These are phyloP conservation scores for Leptopterna dolabrata DNA, from an alignment of 2,888 invertebrate genomes.

Conservation along the genomic window DNA sequence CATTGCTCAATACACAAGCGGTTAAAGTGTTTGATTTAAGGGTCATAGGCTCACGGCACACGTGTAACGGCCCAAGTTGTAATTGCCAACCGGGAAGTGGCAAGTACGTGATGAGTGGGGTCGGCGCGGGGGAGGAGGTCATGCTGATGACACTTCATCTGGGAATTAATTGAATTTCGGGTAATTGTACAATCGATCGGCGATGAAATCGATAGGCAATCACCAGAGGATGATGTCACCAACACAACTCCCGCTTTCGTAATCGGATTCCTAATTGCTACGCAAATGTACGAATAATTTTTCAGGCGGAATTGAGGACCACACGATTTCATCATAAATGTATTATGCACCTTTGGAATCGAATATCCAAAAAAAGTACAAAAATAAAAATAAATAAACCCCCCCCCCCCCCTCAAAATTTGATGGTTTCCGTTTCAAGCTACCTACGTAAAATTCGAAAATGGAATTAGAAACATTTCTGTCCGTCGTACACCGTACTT, in stretches of 20 bases:
- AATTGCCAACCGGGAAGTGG: slow-evolving; percentile 24
- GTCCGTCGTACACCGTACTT: no score
- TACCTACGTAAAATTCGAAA: no score
- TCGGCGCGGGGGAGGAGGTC: not conserved
- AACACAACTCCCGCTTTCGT: not conserved
- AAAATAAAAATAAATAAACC: no score
- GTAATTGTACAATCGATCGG: slow-evolving; percentile 26
- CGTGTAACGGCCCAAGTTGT: slow-evolving; percentile 1
- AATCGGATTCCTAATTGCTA: no score
- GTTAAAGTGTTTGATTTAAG: not conserved
- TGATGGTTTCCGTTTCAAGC: no score
- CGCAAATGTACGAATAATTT: no score
- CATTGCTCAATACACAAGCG: not conserved
- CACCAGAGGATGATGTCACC: not conserved
- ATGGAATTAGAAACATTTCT: no score
- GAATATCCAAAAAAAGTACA: no score
- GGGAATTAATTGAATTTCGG: slow-evolving; percentile 16
- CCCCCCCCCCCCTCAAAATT: no score
- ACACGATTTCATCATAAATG: no score
- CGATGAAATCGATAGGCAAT: slow-evolving; percentile 15
- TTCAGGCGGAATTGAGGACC: no score
- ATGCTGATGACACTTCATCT: slow-evolving; percentile 17
- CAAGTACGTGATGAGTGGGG: slow-evolving; percentile 7
- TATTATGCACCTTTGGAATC: no score
- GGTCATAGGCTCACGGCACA: not conserved